phyloP scores from a whole-genome alignment of 2,797 vertebrate genomes.

The Tragopan temminckii region DNA sequence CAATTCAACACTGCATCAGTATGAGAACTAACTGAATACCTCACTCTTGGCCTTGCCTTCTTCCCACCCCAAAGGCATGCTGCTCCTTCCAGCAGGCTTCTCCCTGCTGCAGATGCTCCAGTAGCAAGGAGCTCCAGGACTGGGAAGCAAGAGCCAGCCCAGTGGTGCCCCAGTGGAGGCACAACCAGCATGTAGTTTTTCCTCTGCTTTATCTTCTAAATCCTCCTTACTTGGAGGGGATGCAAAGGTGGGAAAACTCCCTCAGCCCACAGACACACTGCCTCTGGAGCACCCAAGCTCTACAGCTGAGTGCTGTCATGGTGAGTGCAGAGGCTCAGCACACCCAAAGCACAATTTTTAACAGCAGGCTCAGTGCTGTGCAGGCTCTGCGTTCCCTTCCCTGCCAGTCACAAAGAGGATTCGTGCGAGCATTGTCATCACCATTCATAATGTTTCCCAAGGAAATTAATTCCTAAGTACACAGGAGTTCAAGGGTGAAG shows the following conservation, averaged over 20 bases:
- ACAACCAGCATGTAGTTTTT: not conserved
- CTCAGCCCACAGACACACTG: not conserved
- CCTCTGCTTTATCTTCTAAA: not conserved
- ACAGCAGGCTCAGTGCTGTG: not conserved
- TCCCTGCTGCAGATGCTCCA: not conserved
- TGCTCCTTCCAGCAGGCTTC: not conserved
- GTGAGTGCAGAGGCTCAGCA: not conserved
- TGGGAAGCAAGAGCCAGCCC: not conserved
- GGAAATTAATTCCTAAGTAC: not conserved
- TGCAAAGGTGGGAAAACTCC: not conserved
- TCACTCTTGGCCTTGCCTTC: not conserved
- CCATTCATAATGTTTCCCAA: not conserved
- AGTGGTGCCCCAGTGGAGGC: not conserved
- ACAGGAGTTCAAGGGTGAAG: not conserved
- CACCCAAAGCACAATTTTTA: rapidly evolving
- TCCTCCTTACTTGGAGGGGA: not conserved
- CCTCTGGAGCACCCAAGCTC: not conserved
- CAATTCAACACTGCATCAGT: not conserved
- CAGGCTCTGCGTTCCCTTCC: not conserved
- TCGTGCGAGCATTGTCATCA: not conserved
- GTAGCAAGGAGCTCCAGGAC: not conserved
- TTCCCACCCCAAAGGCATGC: not conserved
- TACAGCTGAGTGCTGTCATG: not conserved
- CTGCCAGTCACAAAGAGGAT: not conserved
- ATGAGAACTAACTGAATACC: not conserved